Conservation (phyloP, 2,888 invertebrate species). For the Eumerus sabulonum region DNA sequence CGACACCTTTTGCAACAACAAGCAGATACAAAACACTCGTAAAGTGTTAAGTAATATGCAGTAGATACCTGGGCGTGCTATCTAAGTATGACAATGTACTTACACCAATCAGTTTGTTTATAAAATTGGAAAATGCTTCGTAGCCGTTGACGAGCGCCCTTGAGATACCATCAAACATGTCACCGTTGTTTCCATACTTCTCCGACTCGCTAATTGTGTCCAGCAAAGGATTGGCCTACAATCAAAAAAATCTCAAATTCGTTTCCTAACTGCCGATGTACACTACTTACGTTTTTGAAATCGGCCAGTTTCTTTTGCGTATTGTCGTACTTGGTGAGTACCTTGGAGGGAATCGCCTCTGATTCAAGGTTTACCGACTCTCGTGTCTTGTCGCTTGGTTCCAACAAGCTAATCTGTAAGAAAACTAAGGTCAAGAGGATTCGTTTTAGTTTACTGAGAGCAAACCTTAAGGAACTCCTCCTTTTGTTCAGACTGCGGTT, state of each 20-base stretch:
- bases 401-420: constrained; percentile 55
- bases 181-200: constrained; percentile 88
- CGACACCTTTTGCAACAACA: too few species aligned
- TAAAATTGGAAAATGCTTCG: constrained; percentile 83
- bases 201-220: constrained; percentile 88
- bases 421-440: not conserved
- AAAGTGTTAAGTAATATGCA: too few species aligned
- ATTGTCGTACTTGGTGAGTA: constrained; percentile 75
- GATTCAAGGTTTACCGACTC: constrained; percentile 77
- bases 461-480: constrained; percentile 59
- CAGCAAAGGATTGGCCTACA: constrained; percentile 85
- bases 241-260: constrained; percentile 15
- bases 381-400: constrained; percentile 72
- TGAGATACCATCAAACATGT: constrained; percentile 83
- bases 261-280: constrained; percentile 1
- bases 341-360: constrained; percentile 76
- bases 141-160: constrained; percentile 84
- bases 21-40: too few species aligned
- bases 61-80: too few species aligned
- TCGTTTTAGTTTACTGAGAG: too few species aligned
- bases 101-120: constrained; percentile 84
- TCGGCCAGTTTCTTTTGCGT: constrained; percentile 75
- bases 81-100: constrained; percentile 73
- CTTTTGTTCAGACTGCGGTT: constrained; percentile 15
- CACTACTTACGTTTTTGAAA: constrained; percentile 73